Percentiles rank a stretch among this genome's conserved stretches.
Conservation (phyloP, 2,797 vertebrate genomes). For the Oreonectes daqikongensis region DNA sequence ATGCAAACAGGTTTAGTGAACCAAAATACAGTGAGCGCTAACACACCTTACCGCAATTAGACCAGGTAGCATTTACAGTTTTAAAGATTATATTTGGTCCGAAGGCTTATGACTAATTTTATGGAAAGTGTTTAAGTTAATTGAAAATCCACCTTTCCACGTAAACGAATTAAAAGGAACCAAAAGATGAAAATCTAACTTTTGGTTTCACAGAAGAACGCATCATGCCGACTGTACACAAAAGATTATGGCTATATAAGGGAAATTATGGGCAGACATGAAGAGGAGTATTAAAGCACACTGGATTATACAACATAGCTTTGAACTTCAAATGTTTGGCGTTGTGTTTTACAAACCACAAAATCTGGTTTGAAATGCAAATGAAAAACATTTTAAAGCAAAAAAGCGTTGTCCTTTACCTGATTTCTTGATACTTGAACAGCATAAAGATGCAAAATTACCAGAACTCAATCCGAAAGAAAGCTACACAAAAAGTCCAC, state of each 20-base stretch:
- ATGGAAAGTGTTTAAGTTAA: conserved; percentile 18
- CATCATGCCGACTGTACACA: conserved; percentile 55
- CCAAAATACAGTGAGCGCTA: conserved; percentile 78
- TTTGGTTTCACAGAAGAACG: conserved; percentile 59
- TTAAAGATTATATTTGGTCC: conserved; percentile 48
- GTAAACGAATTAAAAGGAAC: conserved; percentile 53
- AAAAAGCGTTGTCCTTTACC: conserved; percentile 65
- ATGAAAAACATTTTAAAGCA: background rate
- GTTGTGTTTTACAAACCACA: background rate
- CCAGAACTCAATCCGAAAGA: conserved; percentile 42
- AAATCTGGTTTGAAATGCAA: conserved; percentile 35
- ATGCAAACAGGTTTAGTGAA: conserved; percentile 6
- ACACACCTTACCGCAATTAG: conserved; percentile 67
- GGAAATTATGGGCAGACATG: conserved; percentile 13
- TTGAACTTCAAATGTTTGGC: conserved; percentile 37
- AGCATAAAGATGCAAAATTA: background rate
- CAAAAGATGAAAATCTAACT: conserved; percentile 39
- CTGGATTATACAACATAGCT: conserved; percentile 6
- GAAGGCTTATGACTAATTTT: conserved; percentile 41
- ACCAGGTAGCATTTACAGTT: conserved; percentile 49
- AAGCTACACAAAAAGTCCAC: conserved; percentile 88
- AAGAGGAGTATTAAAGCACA: background rate
- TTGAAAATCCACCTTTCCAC: conserved; percentile 55
- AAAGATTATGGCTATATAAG: conserved; percentile 33
- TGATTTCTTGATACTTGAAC: conserved; percentile 63